phyloP scores from a whole-genome alignment of 2,888 invertebrate species.

The Thera britannica region DNA sequence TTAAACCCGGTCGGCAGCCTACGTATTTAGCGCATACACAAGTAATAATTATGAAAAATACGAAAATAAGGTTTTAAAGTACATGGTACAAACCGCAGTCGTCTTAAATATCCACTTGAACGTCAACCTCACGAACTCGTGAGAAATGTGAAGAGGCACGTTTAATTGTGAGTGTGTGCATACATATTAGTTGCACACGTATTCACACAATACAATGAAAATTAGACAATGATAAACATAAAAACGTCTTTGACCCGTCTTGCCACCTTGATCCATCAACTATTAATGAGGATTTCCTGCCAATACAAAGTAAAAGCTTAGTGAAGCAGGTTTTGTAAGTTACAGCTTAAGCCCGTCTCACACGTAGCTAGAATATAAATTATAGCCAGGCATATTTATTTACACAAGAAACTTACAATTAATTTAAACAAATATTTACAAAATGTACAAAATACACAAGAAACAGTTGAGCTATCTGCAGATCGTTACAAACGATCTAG shows the following conservation, averaged over 20 bases:
- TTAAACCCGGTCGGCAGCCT: too few species aligned
- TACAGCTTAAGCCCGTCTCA: too few species aligned
- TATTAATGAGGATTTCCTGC: not conserved
- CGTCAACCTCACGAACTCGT: slow-evolving; percentile 32
- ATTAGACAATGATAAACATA: slow-evolving; percentile 20
- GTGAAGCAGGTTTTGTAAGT: not conserved
- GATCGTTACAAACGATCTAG: too few species aligned
- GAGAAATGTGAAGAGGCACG: slow-evolving; percentile 34
- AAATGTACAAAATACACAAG: too few species aligned
- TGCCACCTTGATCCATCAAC: not conserved
- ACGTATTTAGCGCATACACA: not conserved
- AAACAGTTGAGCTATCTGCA: too few species aligned
- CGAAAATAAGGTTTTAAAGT: slow-evolving; percentile 4
- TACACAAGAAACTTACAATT: too few species aligned
- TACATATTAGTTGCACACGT: slow-evolving; percentile 34
- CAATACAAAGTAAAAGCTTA: not conserved
- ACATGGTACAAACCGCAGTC: slow-evolving; percentile 6
- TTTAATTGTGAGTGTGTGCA: slow-evolving; percentile 24
- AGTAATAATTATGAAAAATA: not conserved
- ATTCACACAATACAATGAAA: slow-evolving; percentile 40
- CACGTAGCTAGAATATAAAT: too few species aligned
- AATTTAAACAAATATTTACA: too few species aligned
- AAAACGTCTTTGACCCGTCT: not conserved
- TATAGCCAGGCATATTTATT: too few species aligned
- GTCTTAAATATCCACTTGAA: slow-evolving; percentile 16